Conservation (phyloP, 2,113 vertebrate genomes). For the Sceloporus tristichus region DNA sequence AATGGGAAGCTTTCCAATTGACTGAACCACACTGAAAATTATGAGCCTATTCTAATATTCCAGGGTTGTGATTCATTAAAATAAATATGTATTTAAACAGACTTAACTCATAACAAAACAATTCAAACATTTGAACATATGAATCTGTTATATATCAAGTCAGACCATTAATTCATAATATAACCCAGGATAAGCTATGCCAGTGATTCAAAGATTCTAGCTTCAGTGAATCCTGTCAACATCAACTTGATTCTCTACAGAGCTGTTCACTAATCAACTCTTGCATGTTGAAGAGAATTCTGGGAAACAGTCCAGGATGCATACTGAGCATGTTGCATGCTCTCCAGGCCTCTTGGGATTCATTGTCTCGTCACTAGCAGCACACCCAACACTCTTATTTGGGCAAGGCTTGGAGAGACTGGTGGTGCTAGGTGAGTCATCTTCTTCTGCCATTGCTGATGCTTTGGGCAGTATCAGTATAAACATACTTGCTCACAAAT, state of each 20-base stretch:
- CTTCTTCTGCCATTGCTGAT: not conserved
- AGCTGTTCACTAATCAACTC: not conserved
- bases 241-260: not conserved
- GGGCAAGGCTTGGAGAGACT: not conserved
- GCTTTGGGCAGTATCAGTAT: not conserved
- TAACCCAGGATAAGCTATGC: not conserved
- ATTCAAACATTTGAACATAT: constrained; percentile 2
- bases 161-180: not conserved
- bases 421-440: not conserved
- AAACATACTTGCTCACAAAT: not conserved
- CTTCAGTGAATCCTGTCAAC: not conserved
- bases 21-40: constrained; percentile 46
- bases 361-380: not conserved
- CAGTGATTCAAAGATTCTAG: not conserved
- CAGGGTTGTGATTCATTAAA: constrained; percentile 52
- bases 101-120: constrained; percentile 56
- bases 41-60: constrained; percentile 58
- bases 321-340: not conserved
- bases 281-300: not conserved
- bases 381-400: not conserved
- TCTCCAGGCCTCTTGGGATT: not conserved
- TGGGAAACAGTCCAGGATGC: not conserved
- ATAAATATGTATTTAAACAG: constrained; percentile 38
- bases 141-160: not conserved
- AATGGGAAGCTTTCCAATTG: not conserved